Evolutionary conservation across 2,797 vertebrate species (phyloP), one percentile per base, ranked within the genome.

Genomic region (Enteromius treurensis): DNA sequence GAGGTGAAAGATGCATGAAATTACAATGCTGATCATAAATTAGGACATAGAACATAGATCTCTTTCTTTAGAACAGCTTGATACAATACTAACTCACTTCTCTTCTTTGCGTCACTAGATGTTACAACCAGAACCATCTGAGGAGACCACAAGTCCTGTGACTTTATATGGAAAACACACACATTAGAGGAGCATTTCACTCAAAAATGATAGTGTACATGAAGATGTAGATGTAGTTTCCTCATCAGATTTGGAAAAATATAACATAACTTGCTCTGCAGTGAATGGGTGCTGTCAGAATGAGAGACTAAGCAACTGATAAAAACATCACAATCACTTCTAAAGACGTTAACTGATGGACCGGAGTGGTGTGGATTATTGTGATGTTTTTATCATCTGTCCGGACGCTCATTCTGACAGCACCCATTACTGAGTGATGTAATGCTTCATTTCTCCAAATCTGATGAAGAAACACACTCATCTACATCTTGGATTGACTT

Each of bases 91-190:
- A 75, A 9, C 11, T 75, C 21, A 76, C 34, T 40, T 74, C 73
- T 58, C 53, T 76, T 34, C 34, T 58, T 40, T 58, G 53, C 7
- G 40, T 58, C 74, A 76, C 2, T 10, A 58, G 53, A 58, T 76
- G 34, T 58, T 40, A 34, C 14, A 32, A 17, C 10, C 17, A 47
- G 9, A 19, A 21, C 45, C 14, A 21, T 73, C 9, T 34, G 17
- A 74, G 10, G 70, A 70, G n/a, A 29, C 14, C 42, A 29, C 0
- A 3, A 51, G 29, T 34, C 29, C 49, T 8, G 21, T 76, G 74
- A 21, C 74, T 76, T 58, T 76, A 76, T 58, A 76, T 10, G 21
- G n/a, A 58, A 75, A 58, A 40, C 49, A 34, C 51, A n/a, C 51
- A 76, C 32, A 15, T 62, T n/a, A n/a, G n/a, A n/a, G n/a, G n/a